phyloP scores from a whole-genome alignment of 37 sponge, comb jelly and placozoan species.

The Eunapius fragilis region DNA sequence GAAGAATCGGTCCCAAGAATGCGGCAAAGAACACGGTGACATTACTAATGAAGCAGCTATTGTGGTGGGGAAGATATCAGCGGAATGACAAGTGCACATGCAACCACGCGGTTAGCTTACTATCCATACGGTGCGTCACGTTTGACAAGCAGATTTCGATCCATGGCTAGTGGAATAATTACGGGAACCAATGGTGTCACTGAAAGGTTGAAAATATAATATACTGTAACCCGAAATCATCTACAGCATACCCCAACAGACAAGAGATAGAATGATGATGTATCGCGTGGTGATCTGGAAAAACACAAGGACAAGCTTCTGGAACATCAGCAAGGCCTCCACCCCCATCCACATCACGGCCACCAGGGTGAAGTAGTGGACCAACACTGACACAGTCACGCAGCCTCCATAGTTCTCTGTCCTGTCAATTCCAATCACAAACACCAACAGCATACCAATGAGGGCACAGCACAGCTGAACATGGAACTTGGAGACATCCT shows the following conservation, averaged over 20 bases:
- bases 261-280: slow-evolving; percentile 17
- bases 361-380: slow-evolving; percentile 56
- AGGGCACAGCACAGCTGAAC: slow-evolving; percentile 47
- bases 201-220: background rate
- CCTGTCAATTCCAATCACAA: slow-evolving; percentile 25
- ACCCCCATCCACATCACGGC: slow-evolving; percentile 34
- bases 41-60: slow-evolving; percentile 64
- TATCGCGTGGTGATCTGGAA: slow-evolving; percentile 17
- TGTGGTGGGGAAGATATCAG: background rate
- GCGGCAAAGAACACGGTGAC: slow-evolving; percentile 30
- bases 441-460: slow-evolving; percentile 40
- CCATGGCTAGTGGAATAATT: background rate
- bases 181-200: slow-evolving; percentile 20
- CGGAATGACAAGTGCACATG: background rate
- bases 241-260: slow-evolving; percentile 50
- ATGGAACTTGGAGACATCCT: slow-evolving; percentile 27
- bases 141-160: background rate
- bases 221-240: no score
- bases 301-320: slow-evolving; percentile 48
- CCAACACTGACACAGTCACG: slow-evolving; percentile 29
- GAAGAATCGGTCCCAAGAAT: slow-evolving; percentile 55
- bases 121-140: background rate
- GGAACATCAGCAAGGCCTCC: slow-evolving; percentile 33
- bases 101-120: background rate
- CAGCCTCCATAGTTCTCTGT: slow-evolving; percentile 24